Percentiles rank a stretch among this genome's conserved stretches.
Conservation (phyloP, 2,113 vertebrate species). For the Phodopus roborovskii region DNA sequence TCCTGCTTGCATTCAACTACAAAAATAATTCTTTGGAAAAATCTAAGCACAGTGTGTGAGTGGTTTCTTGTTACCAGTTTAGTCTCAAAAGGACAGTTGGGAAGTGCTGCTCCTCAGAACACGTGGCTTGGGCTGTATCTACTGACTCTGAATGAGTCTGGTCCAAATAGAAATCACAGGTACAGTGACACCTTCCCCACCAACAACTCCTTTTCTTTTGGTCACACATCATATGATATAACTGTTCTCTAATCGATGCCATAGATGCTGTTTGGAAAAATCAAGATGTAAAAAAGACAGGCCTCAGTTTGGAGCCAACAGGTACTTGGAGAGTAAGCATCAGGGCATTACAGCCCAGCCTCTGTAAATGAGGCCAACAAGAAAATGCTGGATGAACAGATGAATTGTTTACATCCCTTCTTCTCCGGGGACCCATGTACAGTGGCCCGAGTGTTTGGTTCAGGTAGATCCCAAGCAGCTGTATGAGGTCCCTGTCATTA, state of each 20-base stretch:
- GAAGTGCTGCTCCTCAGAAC: background rate
- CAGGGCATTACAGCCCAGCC: background rate
- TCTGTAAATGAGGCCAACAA: background rate
- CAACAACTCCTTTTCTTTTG: background rate
- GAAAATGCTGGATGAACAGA: background rate
- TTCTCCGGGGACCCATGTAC: background rate
- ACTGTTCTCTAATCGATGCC: background rate
- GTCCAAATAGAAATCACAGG: background rate
- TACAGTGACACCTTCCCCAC: background rate
- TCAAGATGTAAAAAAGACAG: background rate
- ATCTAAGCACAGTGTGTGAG: background rate
- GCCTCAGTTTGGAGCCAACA: background rate
- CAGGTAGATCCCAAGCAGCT: background rate
- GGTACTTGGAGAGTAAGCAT: background rate
- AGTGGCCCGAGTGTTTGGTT: background rate
- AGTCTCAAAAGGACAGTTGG: background rate
- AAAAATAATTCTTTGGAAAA: background rate
- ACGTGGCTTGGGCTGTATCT: rapidly evolving
- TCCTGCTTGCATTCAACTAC: background rate
- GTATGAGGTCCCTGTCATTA: background rate
- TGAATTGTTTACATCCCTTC: background rate
- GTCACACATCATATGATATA: background rate
- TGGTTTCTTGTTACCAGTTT: background rate
- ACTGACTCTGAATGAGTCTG: background rate
- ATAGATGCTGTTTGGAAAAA: background rate